phyloP scores from a whole-genome alignment of 2,113 vertebrate genomes.

The Isichthys henryi region DNA sequence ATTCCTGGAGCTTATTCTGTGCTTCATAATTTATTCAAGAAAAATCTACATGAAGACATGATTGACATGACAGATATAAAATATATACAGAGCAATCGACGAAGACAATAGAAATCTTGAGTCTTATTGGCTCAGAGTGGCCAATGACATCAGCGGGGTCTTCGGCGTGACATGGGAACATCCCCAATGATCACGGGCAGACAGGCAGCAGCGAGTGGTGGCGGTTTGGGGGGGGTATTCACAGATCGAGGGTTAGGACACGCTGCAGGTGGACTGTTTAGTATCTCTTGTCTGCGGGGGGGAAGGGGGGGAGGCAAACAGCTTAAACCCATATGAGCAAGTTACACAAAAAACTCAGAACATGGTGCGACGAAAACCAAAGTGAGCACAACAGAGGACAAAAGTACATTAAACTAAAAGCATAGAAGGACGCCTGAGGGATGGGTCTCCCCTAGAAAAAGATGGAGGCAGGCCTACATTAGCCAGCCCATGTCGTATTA shows the following conservation, averaged over 20 bases:
- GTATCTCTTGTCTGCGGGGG: slow-evolving; percentile 50
- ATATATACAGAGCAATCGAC: slow-evolving; percentile 53
- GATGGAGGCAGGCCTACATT: background rate
- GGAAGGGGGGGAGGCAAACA: background rate
- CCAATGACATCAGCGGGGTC: background rate
- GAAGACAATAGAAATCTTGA: background rate
- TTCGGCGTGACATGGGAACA: background rate
- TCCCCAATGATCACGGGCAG: slow-evolving; percentile 31
- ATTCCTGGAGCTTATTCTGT: background rate
- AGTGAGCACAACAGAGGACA: background rate
- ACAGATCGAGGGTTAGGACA: slow-evolving; percentile 48
- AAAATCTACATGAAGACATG: slow-evolving; percentile 43
- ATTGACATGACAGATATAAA: slow-evolving; percentile 58
- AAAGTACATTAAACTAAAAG: no score
- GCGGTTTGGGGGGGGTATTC: background rate
- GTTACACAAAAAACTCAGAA: background rate
- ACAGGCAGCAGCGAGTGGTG: slow-evolving; percentile 22
- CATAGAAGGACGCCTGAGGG: background rate
- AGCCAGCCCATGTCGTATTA: background rate
- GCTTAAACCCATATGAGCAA: background rate
- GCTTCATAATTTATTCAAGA: slow-evolving; percentile 62
- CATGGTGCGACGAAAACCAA: background rate
- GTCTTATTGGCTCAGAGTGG: background rate
- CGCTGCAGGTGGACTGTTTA: slow-evolving; percentile 59
- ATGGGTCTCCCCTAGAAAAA: background rate